A percentile compares a stretch with the other conserved stretches of the same genome.
phyloP scores from a whole-genome alignment of 2,113 vertebrate genomes.

The Scalopus aquaticus region DNA sequence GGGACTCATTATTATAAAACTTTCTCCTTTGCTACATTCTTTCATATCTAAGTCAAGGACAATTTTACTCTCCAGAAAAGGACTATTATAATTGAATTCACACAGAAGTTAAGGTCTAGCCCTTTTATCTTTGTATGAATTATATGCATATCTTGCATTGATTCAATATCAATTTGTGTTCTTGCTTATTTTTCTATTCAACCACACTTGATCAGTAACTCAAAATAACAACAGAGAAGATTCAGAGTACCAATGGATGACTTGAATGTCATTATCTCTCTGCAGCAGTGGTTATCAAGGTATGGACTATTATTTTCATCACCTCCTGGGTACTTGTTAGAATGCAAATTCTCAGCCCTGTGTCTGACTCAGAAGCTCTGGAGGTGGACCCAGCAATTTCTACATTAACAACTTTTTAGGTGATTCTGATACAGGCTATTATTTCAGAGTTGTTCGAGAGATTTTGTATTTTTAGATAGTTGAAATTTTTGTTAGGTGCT shows the following conservation, averaged over 20 bases:
- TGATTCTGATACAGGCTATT: neutral
- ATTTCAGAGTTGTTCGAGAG: neutral
- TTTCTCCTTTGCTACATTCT: neutral
- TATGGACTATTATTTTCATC: neutral
- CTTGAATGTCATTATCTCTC: neutral
- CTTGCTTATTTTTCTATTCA: neutral
- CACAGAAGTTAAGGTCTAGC: neutral
- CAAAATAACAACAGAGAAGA: neutral
- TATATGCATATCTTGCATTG: neutral
- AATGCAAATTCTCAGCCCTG: neutral
- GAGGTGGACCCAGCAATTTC: neutral
- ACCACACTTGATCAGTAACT: neutral
- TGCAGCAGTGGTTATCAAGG: neutral
- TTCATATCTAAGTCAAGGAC: neutral
- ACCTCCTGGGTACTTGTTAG: neutral
- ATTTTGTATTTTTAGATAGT: neutral
- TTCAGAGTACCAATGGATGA: neutral
- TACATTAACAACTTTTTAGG: neutral
- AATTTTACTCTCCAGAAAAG: neutral
- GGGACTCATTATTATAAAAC: neutral
- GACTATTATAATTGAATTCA: neutral
- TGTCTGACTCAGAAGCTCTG: neutral
- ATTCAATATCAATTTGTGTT: neutral
- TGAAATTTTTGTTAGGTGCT: neutral
- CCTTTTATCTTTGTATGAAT: neutral